A percentile compares a stretch with the other conserved stretches of the same genome.
phyloP scores from a whole-genome alignment of 2,888 invertebrate genomes.

The Hydrotaea cyrtoneurina region DNA sequence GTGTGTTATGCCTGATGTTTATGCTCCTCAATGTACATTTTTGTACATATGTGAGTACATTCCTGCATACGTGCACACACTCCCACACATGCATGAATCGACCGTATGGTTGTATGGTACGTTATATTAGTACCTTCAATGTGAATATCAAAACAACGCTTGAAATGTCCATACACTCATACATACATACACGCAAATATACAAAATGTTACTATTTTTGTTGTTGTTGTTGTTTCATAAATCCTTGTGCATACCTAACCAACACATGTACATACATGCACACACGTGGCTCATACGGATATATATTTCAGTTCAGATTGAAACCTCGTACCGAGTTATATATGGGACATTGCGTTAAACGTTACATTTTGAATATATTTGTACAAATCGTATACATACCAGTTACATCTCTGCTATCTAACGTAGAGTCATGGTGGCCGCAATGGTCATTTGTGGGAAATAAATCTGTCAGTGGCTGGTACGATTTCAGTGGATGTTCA shows the following conservation, averaged over 20 bases:
- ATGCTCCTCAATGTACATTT: background rate
- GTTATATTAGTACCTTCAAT: background rate
- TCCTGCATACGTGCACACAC: background rate
- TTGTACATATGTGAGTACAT: background rate
- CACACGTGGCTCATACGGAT: background rate
- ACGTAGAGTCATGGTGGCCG: no score
- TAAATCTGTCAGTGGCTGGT: no score
- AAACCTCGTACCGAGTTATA: background rate
- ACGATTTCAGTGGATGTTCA: no score
- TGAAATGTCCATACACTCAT: background rate
- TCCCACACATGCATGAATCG: no score
- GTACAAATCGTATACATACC: no score
- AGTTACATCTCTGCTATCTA: no score
- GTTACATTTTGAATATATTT: no score
- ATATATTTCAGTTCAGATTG: background rate
- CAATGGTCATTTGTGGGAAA: no score
- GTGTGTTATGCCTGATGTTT: background rate
- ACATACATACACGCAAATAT: background rate
- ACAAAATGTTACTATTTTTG: background rate
- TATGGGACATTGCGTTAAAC: background rate
- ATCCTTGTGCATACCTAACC: conserved; percentile 3
- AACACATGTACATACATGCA: background rate
- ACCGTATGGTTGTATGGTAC: no score
- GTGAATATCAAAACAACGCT: background rate
- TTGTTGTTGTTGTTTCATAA: no score